phyloP scores from a whole-genome alignment of 2,888 invertebrate genomes.

The Oscheius sp. region DNA sequence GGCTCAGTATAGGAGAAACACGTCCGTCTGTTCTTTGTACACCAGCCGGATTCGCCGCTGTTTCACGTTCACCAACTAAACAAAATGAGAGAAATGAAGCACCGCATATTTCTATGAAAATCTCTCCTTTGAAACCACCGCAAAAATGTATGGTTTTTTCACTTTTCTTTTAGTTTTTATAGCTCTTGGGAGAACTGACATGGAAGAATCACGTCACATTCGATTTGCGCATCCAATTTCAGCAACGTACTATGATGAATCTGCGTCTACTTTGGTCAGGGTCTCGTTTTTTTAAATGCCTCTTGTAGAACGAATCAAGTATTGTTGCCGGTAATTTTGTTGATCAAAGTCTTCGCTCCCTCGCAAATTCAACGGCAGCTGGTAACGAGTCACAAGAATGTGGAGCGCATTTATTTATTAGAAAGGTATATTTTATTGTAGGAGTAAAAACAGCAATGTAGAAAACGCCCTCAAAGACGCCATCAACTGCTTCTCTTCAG shows the following conservation, averaged over 20 bases:
- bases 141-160: neutral
- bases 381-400: conserved; percentile 37
- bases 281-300: conserved; percentile 2
- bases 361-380: neutral
- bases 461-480: conserved; percentile 30
- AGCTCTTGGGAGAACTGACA: neutral
- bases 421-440: conserved; percentile 38
- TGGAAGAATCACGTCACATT: conserved; percentile 41
- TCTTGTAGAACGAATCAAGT: conserved; percentile 28
- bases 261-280: too few relatives aligned
- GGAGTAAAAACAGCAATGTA: neutral
- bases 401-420: conserved; percentile 55
- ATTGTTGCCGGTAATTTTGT: conserved; percentile 18
- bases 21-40: conserved; percentile 52
- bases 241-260: conserved; percentile 31
- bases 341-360: neutral
- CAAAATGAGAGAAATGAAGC: neutral
- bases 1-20: conserved; percentile 57
- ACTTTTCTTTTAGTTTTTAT: neutral
- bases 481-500: conserved; percentile 29
- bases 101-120: neutral
- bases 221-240: conserved; percentile 52
- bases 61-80: conserved; percentile 18
- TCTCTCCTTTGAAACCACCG: neutral
- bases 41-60: conserved; percentile 39